A percentile compares a stretch with the other conserved stretches of the same genome.
Conservation (phyloP, 2,797 vertebrate species). For the Myotis planiceps region DNA sequence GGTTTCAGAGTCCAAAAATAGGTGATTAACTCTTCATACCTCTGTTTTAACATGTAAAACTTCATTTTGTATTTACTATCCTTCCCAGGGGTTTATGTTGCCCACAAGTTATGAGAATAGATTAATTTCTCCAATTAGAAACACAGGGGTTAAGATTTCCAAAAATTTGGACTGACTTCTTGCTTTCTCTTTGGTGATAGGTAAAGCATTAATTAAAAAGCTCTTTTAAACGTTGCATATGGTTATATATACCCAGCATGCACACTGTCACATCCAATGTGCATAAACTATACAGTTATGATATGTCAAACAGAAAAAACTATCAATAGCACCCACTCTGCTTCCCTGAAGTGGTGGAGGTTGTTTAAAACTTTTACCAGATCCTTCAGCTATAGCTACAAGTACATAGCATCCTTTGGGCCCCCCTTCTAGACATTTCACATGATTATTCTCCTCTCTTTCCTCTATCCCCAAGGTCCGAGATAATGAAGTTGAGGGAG, state of each 20-base stretch:
- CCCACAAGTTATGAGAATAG: background rate
- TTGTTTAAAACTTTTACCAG: background rate
- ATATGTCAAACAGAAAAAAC: background rate
- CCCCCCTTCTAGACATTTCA: background rate
- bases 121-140: background rate
- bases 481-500: slow-evolving; percentile 30
- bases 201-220: background rate
- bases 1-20: background rate
- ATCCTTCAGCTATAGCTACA: background rate
- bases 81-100: background rate
- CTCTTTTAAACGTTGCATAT: background rate
- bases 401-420: background rate
- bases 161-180: background rate
- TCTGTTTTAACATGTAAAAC: background rate
- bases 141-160: background rate
- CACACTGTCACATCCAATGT: background rate
- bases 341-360: background rate
- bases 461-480: background rate
- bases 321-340: background rate
- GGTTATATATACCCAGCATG: background rate
- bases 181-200: background rate
- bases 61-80: background rate
- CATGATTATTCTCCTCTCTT: background rate
- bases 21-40: background rate
- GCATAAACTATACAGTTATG: background rate